A percentile compares a stretch with the other conserved stretches of the same genome.
These are phyloP conservation scores for Megalops atlanticus DNA, from an alignment of 2,113 vertebrate species.

Conservation along the genomic window DNA sequence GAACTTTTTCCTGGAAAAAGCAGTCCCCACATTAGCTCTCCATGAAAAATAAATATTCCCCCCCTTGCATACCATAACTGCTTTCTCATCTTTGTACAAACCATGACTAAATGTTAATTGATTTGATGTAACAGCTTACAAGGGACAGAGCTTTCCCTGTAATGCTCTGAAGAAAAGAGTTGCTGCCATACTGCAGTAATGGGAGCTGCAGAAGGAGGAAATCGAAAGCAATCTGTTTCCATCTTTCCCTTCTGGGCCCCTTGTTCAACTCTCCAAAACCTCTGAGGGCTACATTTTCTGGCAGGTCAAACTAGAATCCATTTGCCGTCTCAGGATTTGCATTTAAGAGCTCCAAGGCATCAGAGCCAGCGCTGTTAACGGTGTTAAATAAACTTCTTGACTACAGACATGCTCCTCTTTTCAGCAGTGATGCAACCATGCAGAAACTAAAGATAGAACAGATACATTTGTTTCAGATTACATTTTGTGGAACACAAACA, in stretches of 20 bases:
- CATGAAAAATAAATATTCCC: background rate
- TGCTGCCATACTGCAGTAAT: background rate
- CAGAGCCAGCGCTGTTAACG: background rate
- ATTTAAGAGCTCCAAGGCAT: background rate
- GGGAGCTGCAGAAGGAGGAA: background rate
- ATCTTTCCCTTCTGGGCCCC: background rate
- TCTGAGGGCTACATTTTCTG: background rate
- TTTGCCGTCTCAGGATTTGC: slow-evolving; percentile 6
- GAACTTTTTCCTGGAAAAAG: background rate
- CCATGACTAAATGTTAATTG: background rate
- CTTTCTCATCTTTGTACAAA: background rate
- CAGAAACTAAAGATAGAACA: background rate
- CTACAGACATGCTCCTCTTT: too few relatives aligned
- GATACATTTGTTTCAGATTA: background rate
- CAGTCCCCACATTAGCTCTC: too few relatives aligned
- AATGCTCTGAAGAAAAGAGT: background rate
- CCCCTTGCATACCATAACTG: background rate
- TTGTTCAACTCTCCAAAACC: background rate
- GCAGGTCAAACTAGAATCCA: background rate
- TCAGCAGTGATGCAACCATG: background rate
- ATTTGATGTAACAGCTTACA: background rate
- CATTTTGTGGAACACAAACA: background rate
- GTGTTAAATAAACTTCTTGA: background rate
- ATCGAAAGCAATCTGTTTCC: background rate
- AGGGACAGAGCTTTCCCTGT: background rate